A percentile compares a stretch with the other conserved stretches of the same genome.
Conservation (phyloP, 2,113 vertebrate species). For the Antidorcas marsupialis region DNA sequence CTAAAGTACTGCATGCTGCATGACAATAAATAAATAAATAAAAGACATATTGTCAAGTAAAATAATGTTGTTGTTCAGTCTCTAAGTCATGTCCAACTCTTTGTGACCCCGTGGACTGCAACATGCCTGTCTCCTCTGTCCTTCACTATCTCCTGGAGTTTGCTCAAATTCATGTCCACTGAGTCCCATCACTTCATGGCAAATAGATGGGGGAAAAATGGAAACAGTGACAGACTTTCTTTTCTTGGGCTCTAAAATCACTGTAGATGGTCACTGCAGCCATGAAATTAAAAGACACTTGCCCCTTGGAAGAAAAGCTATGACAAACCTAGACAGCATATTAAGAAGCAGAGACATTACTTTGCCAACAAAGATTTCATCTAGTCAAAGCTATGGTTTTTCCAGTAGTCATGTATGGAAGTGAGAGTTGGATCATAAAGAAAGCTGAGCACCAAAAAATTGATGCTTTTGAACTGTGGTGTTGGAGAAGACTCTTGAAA, state of each 20-base stretch:
- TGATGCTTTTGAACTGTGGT: background rate
- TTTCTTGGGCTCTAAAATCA: background rate
- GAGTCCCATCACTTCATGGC: background rate
- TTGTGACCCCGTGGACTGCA: background rate
- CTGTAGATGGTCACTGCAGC: background rate
- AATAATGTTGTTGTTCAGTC: background rate
- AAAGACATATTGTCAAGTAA: background rate
- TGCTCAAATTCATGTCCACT: background rate
- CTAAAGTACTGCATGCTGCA: background rate
- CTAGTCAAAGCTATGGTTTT: background rate
- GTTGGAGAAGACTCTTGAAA: background rate
- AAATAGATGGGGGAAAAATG: background rate
- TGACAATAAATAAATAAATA: background rate
- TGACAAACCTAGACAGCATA: background rate
- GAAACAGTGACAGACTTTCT: background rate
- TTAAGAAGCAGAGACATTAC: background rate
- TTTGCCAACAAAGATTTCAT: background rate
- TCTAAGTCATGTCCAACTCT: background rate
- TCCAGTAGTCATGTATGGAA: background rate
- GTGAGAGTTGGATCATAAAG: background rate
- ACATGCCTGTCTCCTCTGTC: background rate
- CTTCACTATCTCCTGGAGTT: background rate
- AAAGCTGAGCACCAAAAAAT: background rate
- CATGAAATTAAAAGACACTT: background rate
- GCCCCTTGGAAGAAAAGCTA: background rate